Conservation (phyloP, 2,113 vertebrate species). For the Xenopus borealis region DNA sequence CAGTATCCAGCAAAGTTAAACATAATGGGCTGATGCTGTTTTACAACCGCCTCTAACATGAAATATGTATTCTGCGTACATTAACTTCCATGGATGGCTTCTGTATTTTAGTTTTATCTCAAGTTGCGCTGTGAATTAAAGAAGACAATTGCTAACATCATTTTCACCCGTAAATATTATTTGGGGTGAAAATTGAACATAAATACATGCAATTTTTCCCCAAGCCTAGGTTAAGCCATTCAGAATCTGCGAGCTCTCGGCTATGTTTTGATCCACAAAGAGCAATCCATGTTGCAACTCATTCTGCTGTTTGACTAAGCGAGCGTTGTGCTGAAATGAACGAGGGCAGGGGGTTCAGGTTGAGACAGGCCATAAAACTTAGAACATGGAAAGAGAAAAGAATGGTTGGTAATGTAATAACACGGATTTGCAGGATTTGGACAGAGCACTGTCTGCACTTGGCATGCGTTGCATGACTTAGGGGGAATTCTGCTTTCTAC, state of each 20-base stretch:
- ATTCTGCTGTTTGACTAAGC: conserved; percentile 34
- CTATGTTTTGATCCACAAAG: conserved; percentile 20
- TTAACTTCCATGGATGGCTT: too few species aligned
- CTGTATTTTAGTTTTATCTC: too few species aligned
- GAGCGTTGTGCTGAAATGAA: conserved; percentile 34
- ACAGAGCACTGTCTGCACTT: background rate
- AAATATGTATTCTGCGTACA: too few species aligned
- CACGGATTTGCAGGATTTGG: background rate
- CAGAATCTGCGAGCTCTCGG: background rate
- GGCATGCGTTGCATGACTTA: conserved; percentile 1
- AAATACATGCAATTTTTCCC: background rate
- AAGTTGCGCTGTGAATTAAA: background rate
- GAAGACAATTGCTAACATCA: background rate
- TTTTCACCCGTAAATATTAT: background rate
- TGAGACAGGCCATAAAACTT: conserved; percentile 26
- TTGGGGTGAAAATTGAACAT: background rate
- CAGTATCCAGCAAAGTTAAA: background rate
- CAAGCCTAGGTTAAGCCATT: too few species aligned
- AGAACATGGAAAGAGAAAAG: conserved; percentile 17
- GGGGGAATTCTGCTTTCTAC: background rate
- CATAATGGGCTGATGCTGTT: too few species aligned
- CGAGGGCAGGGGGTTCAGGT: conserved; percentile 31
- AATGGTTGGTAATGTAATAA: conserved; percentile 26
- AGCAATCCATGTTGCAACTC: conserved; percentile 27
- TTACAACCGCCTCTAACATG: too few species aligned